These are phyloP conservation scores for Aphelinus certus DNA, from an alignment of 1,140 invertebrate genomes.

Conservation along the genomic window DNA sequence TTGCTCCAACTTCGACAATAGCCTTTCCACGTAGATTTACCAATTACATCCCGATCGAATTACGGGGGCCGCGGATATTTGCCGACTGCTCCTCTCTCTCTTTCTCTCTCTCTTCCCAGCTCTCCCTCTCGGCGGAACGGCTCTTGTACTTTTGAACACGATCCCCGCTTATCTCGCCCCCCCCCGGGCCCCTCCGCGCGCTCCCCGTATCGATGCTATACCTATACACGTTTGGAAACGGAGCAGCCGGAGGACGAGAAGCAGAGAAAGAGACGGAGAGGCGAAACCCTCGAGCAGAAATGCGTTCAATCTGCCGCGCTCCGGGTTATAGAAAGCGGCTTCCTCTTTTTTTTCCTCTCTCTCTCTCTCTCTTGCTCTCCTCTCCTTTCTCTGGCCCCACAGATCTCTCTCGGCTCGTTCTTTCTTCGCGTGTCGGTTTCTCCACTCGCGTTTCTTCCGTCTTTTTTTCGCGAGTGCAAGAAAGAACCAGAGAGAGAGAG, in stretches of 20 bases:
- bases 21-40: conserved; percentile 44
- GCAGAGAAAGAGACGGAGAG: conserved; percentile 3
- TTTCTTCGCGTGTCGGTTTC: conserved; percentile 2
- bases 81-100: conserved; percentile 2
- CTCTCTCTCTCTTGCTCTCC: too few species aligned
- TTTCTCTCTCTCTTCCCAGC: conserved; percentile 22
- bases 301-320: conserved; percentile 34
- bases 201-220: conserved; percentile 1
- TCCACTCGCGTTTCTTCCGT: not conserved
- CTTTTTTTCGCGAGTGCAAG: not conserved
- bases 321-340: conserved; percentile 20
- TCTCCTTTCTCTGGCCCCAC: too few species aligned
- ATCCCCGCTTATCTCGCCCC: conserved; percentile 32
- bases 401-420: too few species aligned
- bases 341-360: not conserved
- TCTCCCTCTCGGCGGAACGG: conserved; percentile 27
- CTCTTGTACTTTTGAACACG: conserved; percentile 43
- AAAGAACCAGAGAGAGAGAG: too few species aligned
- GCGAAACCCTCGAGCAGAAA: conserved; percentile 17
- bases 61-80: conserved; percentile 23
- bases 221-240: conserved; percentile 5
- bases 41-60: conserved; percentile 47
- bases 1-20: conserved; percentile 44
- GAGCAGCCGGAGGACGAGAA: not conserved
- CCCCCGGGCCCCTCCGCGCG: conserved; percentile 29